phyloP scores from a whole-genome alignment of 1,140 invertebrate species.

The Calosoma granatense region DNA sequence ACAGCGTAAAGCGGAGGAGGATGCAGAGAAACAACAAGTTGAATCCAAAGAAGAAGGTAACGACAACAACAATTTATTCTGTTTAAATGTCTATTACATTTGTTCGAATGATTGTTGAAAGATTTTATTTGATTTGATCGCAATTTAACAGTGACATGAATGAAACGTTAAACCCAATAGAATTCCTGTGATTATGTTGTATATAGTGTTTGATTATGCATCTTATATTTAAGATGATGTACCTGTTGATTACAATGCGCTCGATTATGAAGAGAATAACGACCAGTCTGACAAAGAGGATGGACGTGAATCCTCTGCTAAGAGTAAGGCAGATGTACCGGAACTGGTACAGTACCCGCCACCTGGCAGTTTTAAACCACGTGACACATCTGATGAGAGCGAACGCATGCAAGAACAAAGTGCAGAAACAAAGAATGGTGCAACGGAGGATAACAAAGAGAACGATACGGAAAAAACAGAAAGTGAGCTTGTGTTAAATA shows the following conservation, averaged over 20 bases:
- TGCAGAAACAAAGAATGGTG: slow-evolving; percentile 18
- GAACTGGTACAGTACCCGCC: slow-evolving; percentile 33
- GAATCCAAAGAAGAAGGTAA: background rate
- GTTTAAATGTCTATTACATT: too few relatives aligned
- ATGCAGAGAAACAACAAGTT: slow-evolving; percentile 31
- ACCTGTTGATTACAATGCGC: slow-evolving; percentile 35
- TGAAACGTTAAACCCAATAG: too few relatives aligned
- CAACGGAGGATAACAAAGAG: slow-evolving; percentile 3
- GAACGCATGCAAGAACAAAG: slow-evolving; percentile 13
- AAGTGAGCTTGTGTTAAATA: slow-evolving; percentile 14
- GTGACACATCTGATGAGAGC: background rate
- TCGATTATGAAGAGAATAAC: slow-evolving; percentile 36
- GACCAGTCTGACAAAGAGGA: slow-evolving; percentile 23
- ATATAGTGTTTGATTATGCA: too few relatives aligned
- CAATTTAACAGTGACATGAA: too few relatives aligned
- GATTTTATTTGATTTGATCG: too few relatives aligned
- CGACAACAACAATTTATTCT: background rate
- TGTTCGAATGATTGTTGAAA: too few relatives aligned
- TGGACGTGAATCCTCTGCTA: slow-evolving; percentile 20
- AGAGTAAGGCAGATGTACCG: slow-evolving; percentile 21
- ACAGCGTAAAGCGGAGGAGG: slow-evolving; percentile 33
- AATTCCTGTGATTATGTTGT: too few relatives aligned
- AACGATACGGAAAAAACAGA: slow-evolving; percentile 1
- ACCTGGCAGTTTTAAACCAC: slow-evolving; percentile 20
- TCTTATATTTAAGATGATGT: too few relatives aligned